These are phyloP conservation scores for Chrysina gloriosa DNA, from an alignment of 2,888 invertebrate genomes.

Conservation along the genomic window DNA sequence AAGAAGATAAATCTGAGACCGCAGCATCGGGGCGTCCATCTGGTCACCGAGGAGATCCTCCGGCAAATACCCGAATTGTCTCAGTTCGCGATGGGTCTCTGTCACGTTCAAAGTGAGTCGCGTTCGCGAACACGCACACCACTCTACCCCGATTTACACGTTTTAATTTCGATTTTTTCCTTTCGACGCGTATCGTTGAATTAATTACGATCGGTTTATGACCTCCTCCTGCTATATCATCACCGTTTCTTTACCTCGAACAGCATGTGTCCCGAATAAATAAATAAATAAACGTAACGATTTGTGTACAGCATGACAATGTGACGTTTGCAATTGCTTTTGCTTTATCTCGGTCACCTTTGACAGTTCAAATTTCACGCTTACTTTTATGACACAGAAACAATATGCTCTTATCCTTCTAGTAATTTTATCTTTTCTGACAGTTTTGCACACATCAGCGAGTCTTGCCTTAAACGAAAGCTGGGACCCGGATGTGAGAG, in stretches of 20 bases:
- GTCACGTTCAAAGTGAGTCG: conserved; percentile 96
- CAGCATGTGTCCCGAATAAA: conserved; percentile 24
- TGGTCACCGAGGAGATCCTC: conserved; percentile 96
- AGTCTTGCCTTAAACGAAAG: conserved; percentile 97
- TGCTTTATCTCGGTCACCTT: too few relatives aligned
- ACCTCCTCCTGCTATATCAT: background rate
- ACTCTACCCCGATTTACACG: background rate
- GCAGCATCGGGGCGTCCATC: conserved; percentile 96
- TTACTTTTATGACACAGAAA: background rate
- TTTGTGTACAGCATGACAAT: conserved; percentile 4
- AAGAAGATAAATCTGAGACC: conserved; percentile 95
- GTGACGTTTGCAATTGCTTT: background rate
- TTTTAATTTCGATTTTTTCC: conserved; percentile 24
- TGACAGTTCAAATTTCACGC: background rate
- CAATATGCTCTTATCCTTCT: background rate
- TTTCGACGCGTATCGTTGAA: conserved; percentile 5
- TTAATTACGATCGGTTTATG: conserved; percentile 15
- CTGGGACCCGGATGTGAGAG: conserved; percentile 97
- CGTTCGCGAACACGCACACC: background rate
- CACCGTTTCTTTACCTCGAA: background rate
- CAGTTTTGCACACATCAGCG: conserved; percentile 98
- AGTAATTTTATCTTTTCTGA: conserved; percentile 61
- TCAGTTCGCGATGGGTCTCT: conserved; percentile 94
- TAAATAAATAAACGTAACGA: conserved; percentile 20
- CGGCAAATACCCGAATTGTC: conserved; percentile 94